phyloP scores from a whole-genome alignment of 2,888 invertebrate species.

The Muscina levida region DNA sequence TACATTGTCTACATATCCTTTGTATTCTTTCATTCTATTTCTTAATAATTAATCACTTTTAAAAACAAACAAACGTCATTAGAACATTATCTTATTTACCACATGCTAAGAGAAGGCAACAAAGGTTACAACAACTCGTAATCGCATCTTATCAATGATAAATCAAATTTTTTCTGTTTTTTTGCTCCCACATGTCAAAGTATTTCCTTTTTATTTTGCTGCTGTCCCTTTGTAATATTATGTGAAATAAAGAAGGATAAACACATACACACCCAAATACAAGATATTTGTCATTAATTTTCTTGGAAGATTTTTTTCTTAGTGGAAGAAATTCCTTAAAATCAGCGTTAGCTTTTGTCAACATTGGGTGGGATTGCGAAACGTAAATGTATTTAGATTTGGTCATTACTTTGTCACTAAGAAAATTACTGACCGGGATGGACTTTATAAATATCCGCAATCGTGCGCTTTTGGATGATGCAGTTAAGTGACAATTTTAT shows the following conservation, averaged over 20 bases:
- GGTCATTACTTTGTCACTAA: too few species aligned
- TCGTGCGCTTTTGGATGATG: too few species aligned
- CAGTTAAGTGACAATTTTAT: too few species aligned
- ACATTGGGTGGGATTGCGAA: too few species aligned
- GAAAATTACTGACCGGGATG: too few species aligned
- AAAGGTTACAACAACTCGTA: background rate
- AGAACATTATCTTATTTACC: constrained; percentile 44
- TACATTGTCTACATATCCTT: too few species aligned
- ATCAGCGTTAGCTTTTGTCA: too few species aligned
- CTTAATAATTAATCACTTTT: constrained; percentile 51
- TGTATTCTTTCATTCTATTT: background rate
- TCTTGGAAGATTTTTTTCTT: background rate
- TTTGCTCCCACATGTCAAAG: constrained; percentile 16
- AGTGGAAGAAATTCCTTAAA: background rate
- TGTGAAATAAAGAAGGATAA: background rate
- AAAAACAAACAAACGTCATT: constrained; percentile 33
- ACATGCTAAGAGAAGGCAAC: constrained; percentile 14
- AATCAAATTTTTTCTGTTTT: constrained; percentile 32
- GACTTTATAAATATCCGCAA: too few species aligned
- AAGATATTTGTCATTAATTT: constrained; percentile 46
- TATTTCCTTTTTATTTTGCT: constrained; percentile 6
- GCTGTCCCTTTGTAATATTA: constrained; percentile 25
- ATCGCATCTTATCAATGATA: constrained; percentile 25
- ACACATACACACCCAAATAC: constrained; percentile 25
- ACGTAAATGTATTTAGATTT: too few species aligned